Base-by-base conservation (phyloP, 2,797 vertebrate genomes). In the Muraenolepis orangiensis region DNA sequence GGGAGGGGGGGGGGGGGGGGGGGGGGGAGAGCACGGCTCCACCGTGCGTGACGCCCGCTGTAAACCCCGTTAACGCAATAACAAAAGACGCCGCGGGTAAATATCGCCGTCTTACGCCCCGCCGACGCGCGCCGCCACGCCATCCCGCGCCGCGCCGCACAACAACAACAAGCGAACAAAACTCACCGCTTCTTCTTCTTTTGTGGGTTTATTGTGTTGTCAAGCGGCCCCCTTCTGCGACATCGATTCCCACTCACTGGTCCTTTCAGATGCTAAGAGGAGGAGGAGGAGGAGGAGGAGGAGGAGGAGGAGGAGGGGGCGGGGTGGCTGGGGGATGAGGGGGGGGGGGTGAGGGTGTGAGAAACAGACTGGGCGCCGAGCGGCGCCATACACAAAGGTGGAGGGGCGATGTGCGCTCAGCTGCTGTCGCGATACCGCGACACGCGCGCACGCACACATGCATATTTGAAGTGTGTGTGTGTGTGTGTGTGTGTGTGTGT, bases 121-220 rank as follows among this genome's bases (percentile, higher is more conserved):
- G 81, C 82, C 88, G 82, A 67, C 85, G 72, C 78, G 61, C 23
- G 67, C 76, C 84, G 36, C 26, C 71, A 84, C 71, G 86, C 81
- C 86, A 81, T 85, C 67, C 77, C 82, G 89, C 83, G 85, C 86
- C 79, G 86, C 87, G 76, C 80, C n/a, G 20, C n/a, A 57, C 51
- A 57, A 57, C 51, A 57, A n/a, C n/a, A 82, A 87, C 83, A 81
- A 82, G 71, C 70, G n/a, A 82, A 83, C 36, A 85, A 87, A 91
- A 94, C 94, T 94, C 94, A 95, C 94, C 93, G 90, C 93, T 91
- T 93, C 92, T 93, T 93, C 92, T 94, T n/a, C n/a, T n/a, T n/a
- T 93, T 94, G 92, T 93, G 93, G 93, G 87, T 92, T 94, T 94
- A 94, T 94, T 95, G 93, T 94, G 93, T 93, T 93, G 92, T 94